Conservation (phyloP, 2,797 vertebrate genomes). For the Tokudaia tokunoshimensis region DNA sequence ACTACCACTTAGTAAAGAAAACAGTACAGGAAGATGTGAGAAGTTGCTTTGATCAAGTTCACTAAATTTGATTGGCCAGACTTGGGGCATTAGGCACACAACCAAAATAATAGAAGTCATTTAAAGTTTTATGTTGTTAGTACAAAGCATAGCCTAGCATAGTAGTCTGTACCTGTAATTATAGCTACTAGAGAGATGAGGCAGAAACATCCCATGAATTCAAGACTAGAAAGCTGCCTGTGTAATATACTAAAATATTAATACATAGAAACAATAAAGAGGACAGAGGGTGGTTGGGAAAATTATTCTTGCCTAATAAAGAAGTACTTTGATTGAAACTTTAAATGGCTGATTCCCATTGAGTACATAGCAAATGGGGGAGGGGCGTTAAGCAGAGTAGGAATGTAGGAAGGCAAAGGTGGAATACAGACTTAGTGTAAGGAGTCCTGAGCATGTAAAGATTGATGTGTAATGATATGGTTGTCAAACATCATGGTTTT, state of each 20-base stretch:
- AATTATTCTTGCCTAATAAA: not conserved
- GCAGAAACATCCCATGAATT: not conserved
- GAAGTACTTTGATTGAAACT: not conserved
- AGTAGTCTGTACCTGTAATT: not conserved
- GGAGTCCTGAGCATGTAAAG: no score
- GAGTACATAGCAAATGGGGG: fast-evolving
- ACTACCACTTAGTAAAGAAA: not conserved
- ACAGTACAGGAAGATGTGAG: not conserved
- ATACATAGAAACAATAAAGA: not conserved
- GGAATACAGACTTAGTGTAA: not conserved
- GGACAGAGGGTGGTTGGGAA: not conserved
- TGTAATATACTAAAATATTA: not conserved
- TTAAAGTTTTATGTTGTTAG: not conserved
- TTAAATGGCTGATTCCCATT: not conserved
- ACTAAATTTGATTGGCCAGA: not conserved
- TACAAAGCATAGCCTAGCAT: not conserved
- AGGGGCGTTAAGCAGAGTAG: fast-evolving
- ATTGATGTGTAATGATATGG: not conserved
- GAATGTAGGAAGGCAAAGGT: not conserved
- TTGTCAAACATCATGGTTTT: not conserved
- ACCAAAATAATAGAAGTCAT: not conserved
- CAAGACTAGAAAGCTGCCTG: not conserved
- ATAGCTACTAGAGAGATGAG: not conserved
- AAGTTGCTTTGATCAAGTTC: not conserved
- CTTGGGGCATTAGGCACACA: not conserved